These are phyloP conservation scores for Microchrysa polita DNA, from an alignment of 2,888 invertebrate species.

Conservation along the genomic window DNA sequence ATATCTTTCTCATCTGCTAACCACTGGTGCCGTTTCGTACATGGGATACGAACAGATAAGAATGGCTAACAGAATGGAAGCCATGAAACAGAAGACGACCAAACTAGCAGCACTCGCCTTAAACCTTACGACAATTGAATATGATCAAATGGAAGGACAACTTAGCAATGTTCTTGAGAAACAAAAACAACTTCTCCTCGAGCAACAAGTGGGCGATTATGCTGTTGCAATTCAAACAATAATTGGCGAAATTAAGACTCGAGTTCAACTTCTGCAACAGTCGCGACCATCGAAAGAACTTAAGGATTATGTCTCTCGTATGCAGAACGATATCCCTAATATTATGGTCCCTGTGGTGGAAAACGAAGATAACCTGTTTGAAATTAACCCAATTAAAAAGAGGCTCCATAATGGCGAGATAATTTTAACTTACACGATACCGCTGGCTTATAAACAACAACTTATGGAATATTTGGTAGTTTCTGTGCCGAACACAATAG, in stretches of 20 bases:
- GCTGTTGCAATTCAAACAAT: background rate
- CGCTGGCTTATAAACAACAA: no score
- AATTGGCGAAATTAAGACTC: background rate
- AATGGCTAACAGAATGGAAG: background rate
- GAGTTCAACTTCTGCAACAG: background rate
- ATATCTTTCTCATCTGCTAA: background rate
- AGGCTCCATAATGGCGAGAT: no score
- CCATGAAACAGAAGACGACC: background rate
- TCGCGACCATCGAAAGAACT: background rate
- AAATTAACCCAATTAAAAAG: no score
- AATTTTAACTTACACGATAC: no score
- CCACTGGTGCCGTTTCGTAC: background rate
- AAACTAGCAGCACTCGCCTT: background rate
- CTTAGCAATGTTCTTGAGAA: background rate
- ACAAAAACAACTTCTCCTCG: background rate
- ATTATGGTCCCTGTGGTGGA: no score
- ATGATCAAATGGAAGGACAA: conserved; percentile 3
- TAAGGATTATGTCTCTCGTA: background rate
- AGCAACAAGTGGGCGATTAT: background rate
- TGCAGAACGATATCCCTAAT: no score
- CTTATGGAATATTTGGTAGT: no score
- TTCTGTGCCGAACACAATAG: no score
- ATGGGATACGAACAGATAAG: background rate
- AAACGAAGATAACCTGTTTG: no score
- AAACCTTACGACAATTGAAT: background rate